phyloP scores from a whole-genome alignment of 2,113 vertebrate species.

The Macaca mulatta region DNA sequence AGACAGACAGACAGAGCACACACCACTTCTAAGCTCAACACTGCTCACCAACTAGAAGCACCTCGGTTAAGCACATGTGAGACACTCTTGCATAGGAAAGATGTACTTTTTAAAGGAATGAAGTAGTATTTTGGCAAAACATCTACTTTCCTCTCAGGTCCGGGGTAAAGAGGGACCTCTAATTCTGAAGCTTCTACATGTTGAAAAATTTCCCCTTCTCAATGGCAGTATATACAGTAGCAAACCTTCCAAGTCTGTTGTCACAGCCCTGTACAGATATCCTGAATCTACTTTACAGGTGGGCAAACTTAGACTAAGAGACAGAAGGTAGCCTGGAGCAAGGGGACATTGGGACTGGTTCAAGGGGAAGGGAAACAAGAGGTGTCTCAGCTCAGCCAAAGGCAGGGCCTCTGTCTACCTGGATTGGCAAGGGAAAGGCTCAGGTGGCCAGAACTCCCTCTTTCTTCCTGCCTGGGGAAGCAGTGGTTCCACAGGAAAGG shows the following conservation, averaged over 20 bases:
- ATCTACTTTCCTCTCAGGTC: constrained; percentile 72
- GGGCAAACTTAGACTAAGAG: constrained; percentile 63
- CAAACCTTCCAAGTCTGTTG: constrained; percentile 52
- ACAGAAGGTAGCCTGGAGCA: constrained; percentile 62
- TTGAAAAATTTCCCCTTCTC: constrained; percentile 61
- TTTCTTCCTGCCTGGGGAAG: constrained; percentile 20
- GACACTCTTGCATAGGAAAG: constrained; percentile 79
- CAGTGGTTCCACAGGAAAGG: neutral
- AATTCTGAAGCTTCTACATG: constrained; percentile 74
- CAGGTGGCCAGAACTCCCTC: neutral
- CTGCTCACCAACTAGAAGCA: constrained; percentile 74
- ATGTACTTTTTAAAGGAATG: constrained; percentile 75
- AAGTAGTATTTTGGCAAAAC: constrained; percentile 80
- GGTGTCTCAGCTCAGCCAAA: constrained; percentile 49
- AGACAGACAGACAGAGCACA: constrained; percentile 74
- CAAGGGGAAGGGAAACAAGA: constrained; percentile 41
- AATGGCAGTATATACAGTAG: constrained; percentile 74
- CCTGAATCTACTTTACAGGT: constrained; percentile 48
- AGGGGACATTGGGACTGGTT: constrained; percentile 40
- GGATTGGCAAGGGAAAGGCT: constrained; percentile 3
- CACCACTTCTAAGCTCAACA: constrained; percentile 73
- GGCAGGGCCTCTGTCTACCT: constrained; percentile 48
- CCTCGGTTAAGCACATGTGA: constrained; percentile 75
- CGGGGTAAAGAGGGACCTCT: constrained; percentile 65
- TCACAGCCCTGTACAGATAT: constrained; percentile 27